Percentiles rank a stretch among this genome's conserved stretches.
Conservation (phyloP, 1,140 invertebrate genomes). For the silkworm (Bombyx mori) region DNA sequence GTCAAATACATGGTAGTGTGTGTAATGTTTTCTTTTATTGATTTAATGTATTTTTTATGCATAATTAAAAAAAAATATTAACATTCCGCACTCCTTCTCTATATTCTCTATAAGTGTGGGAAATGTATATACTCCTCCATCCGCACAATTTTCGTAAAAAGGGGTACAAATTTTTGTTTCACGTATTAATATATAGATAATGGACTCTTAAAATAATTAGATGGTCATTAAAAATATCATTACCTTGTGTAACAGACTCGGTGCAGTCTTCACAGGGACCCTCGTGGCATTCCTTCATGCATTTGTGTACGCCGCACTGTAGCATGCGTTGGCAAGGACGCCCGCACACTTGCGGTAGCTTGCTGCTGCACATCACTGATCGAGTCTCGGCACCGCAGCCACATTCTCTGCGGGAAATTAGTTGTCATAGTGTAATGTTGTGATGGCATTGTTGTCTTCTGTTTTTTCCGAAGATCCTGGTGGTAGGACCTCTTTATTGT, state of each 20-base stretch:
- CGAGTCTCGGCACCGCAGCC: conserved; percentile 81
- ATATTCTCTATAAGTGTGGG: too few relatives aligned
- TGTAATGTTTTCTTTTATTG: too few relatives aligned
- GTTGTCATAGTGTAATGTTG: too few relatives aligned
- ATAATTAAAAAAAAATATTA: neutral
- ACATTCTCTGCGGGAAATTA: conserved; percentile 72
- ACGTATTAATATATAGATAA: neutral
- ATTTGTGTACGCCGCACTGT: conserved; percentile 82
- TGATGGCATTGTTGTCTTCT: too few relatives aligned
- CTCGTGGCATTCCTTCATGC: conserved; percentile 82
- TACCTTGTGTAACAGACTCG: conserved; percentile 72
- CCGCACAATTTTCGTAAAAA: too few relatives aligned
- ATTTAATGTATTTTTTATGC: neutral
- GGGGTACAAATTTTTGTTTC: too few relatives aligned
- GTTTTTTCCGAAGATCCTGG: too few relatives aligned
- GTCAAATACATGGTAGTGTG: too few relatives aligned
- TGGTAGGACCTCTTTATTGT: too few relatives aligned
- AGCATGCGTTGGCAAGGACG: conserved; percentile 79
- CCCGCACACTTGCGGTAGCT: conserved; percentile 80
- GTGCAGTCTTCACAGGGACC: conserved; percentile 81
- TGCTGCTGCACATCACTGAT: conserved; percentile 80
- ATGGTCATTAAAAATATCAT: neutral
- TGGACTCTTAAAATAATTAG: neutral
- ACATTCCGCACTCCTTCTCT: too few relatives aligned
- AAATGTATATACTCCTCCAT: too few relatives aligned